Base-by-base conservation (phyloP, 2,797 vertebrate genomes). In the Sebastolobus alascanus region DNA sequence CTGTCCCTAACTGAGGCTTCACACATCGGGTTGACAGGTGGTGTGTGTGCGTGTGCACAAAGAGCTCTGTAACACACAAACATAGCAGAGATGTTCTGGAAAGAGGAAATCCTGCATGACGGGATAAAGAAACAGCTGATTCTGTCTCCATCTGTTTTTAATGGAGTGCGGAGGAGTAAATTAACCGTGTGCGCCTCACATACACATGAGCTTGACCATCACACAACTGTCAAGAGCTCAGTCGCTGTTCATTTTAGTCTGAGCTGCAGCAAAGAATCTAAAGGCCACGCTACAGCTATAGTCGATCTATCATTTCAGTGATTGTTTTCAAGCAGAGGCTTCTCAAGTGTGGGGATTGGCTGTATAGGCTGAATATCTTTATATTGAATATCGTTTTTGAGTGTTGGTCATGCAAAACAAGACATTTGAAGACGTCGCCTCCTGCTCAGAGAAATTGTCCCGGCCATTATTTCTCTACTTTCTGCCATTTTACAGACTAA, bases 61-160 rank as follows among this genome's bases (percentile, higher is more conserved):
- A 89, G 80, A 85, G 59, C 71, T 73, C 88, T 85, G 73, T 92
- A 76, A 83, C 83, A 54, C 54, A 73, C 74, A 56, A 63, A 40
- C 68, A 79, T 86, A 74, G 77, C 77, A 90, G 61, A 89, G 86
- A 89, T 88, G 82, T 88, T 80, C 73, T 84, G 70, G 73, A 91
- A 94, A 90, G 83, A 92, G 90, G 89, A 95, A 93, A 93, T 94
- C 91, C 90, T 89, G 81, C 73, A 88, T 84, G 79, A 89, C 73
- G 43, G 78, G 85, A 79, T 77, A 76, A 77, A 90, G 87, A 91
- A 91, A 87, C 91, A 91, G 86, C 87, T 94, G 91, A 94, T 93
- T 91, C 56, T 68, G 63, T 84, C 68, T 79, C 83, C 82, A 84
- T 91, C 82, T 87, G 82, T 87, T 92, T 91, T 52, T 93, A 83